Conservation (phyloP, 2,888 invertebrate genomes). For the Andricus curvator region DNA sequence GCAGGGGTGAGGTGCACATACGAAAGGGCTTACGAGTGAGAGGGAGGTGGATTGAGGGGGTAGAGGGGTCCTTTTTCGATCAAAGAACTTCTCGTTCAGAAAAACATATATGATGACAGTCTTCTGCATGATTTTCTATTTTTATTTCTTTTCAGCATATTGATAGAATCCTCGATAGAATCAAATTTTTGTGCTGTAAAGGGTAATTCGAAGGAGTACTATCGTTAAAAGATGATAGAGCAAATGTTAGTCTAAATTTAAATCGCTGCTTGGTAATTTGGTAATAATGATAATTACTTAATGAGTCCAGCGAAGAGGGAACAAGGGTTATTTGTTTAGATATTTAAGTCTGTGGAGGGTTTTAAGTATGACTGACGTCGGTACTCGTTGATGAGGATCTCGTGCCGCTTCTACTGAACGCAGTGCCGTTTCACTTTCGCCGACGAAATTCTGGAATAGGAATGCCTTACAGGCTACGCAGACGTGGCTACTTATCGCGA, state of each 20-base stretch:
- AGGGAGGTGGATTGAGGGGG: too few species aligned
- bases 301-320: not conserved
- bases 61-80: too few species aligned
- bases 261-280: not conserved
- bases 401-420: slow-evolving; percentile 32
- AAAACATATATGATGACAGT: too few species aligned
- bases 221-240: not conserved
- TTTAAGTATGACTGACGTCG: slow-evolving; percentile 28
- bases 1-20: too few species aligned
- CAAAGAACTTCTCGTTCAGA: too few species aligned
- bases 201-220: too few species aligned
- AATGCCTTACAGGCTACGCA: slow-evolving; percentile 4
- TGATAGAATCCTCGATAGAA: too few species aligned
- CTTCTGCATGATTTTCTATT: too few species aligned
- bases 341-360: not conserved
- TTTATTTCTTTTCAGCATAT: too few species aligned
- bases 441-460: slow-evolving; percentile 26
- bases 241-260: not conserved
- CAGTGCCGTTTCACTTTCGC: slow-evolving; percentile 40
- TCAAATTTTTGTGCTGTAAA: too few species aligned
- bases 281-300: slow-evolving; percentile 12
- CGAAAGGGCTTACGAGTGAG: too few species aligned
- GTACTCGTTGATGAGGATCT: slow-evolving; percentile 24
- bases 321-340: not conserved
- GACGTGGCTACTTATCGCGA: slow-evolving; percentile 36